Base-by-base conservation (phyloP, 2,888 invertebrate species). In the Protodeltote pygarga region DNA sequence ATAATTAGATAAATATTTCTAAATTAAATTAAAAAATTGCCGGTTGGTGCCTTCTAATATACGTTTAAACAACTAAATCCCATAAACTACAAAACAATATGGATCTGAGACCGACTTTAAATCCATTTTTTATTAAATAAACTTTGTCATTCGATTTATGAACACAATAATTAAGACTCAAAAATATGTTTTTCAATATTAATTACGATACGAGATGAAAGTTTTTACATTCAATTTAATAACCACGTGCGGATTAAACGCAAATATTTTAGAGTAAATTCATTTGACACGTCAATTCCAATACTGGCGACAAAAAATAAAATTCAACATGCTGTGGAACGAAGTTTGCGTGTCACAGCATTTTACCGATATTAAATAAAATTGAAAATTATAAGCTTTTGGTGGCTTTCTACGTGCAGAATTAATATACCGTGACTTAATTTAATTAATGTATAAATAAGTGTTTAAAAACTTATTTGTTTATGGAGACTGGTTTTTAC, bases 311-410 rank as follows among this genome's bases (percentile, higher is more conserved):
- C 9, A 37, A 37, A 51, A 59, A 44, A 41, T 17, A 24, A 33
- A n/a, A 31, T 20, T 28, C 28, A 8, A 31, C 8, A 27, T 54
- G 48, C 49, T 49, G 25, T 25, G 40, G 59, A 32, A 14, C 17
- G 17, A 25, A 40, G 23, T 46, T 40, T 4, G 28, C 46, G 16
- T 53, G 53, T 47, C 13, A 10, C 6, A 59, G 41, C 40, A 46
- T 52, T 51, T 51, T 52, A 17, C 46, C 45, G 46, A 59, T 57
- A 59, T 59, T 59, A n/a, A n/a, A n/a, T n/a, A n/a, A 52, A 59
- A 57, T 52, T 57, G 40, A 28, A 57, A 51, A 45, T 51, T 59
- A 32, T 25, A 39, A 37, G 13, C 38, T 52, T 39, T 59, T 46
- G 40, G 3, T 1, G 17, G 57, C 13, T 58, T 42, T 25, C 14